Evolutionary conservation across 2,888 invertebrate genomes (phyloP), one percentile per base, ranked within the genome.

Genomic region (Copidosoma aretas): DNA sequence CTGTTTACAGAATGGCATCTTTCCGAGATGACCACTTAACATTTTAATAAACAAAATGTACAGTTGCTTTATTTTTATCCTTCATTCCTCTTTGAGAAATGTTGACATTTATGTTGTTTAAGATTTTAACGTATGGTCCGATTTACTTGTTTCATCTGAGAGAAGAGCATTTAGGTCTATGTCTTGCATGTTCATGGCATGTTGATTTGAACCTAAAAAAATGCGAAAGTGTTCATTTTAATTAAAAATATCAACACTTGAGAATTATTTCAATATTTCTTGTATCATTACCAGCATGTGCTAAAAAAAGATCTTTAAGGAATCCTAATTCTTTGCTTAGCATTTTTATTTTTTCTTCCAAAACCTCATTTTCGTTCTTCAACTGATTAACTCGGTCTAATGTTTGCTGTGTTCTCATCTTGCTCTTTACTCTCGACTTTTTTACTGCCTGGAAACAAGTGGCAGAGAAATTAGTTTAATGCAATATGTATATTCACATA

Each of bases 321-420:
- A 93, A 92, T 57, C 90, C 89, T 25, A 94, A 84, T 80, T 94
- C 93, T 80, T 92, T 92, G 15, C 91, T 91, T n/a, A 93, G 84
- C 66, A 91, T 90, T 79, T 92, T 91, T 2, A 93, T 92, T 82
- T 92, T 93, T 77, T 92, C 91, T 80, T 93, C 92, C 39, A 94
- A 83, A 77, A 91, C 87, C 79, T 92, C 91, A 81, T 93, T 94
- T 80, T 94, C 93, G 12, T 88, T 89, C 80, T 91, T 91, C 51
- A 94, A 81, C 79, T 91, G 89, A 77, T 88, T 91, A 0, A 94
- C 93, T 65, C 92, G 84, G 68, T 89, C 88, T 72, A 91, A 85
- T 8, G 93, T 93, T 80, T 93, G 91, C 77, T 91, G 90, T 0
- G 93, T 93, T 68, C 91, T 87, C 78, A 91, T 87, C 79, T 92